Evolutionary conservation across 2,113 vertebrate genomes (phyloP).

Genomic region (Cisticola juncidis): DNA sequence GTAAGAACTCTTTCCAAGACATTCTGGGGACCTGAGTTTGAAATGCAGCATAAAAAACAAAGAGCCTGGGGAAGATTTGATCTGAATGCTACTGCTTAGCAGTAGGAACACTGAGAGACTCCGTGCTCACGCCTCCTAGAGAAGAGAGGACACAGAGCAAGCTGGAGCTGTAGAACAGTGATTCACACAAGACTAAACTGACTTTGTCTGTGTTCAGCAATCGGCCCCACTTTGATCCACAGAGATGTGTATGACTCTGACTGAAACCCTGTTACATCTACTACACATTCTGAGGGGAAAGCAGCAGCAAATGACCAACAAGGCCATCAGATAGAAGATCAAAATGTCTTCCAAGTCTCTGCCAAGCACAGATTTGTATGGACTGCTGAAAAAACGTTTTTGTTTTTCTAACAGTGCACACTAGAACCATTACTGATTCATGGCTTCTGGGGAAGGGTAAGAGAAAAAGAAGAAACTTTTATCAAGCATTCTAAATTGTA

Average conservation of each 20-base stretch:
- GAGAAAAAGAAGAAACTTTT: background rate
- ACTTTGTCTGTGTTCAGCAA: background rate
- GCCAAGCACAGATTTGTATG: background rate
- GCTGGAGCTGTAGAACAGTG: accelerated
- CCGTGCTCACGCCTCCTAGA: background rate
- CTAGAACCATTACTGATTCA: background rate
- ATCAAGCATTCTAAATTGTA: background rate
- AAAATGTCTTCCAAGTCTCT: background rate
- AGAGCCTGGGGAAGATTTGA: background rate
- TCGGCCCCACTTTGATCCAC: accelerated
- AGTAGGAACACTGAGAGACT: background rate
- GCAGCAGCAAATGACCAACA: background rate
- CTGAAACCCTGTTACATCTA: background rate
- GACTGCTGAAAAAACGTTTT: background rate
- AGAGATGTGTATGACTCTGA: accelerated
- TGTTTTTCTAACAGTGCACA: background rate
- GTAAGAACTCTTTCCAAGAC: background rate
- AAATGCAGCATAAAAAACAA: background rate
- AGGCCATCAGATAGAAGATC: background rate
- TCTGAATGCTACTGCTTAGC: background rate
- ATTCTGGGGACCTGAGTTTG: background rate
- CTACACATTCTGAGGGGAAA: background rate
- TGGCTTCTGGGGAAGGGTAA: background rate
- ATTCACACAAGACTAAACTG: background rate
- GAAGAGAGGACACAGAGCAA: background rate